Evolutionary conservation across 2,113 vertebrate genomes (phyloP).

Genomic region (Antechinus stuartii): DNA sequence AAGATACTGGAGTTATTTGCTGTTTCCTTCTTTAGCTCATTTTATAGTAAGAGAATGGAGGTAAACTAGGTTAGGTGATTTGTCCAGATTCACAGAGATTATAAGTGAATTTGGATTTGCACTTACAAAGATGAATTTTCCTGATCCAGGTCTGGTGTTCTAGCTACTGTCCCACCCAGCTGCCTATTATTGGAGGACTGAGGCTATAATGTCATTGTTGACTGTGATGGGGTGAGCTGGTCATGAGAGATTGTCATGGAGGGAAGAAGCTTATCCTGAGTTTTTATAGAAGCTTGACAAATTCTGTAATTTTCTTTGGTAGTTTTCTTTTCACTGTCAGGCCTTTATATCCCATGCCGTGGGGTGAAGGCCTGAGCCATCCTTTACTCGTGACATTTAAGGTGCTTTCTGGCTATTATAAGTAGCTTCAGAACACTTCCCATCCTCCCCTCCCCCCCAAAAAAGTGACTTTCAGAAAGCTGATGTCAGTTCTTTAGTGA

Average conservation of each 20-base stretch:
- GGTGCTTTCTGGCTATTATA: constrained; percentile 40
- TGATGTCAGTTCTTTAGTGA: constrained; percentile 25
- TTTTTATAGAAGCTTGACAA: neutral
- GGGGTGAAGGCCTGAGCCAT: neutral
- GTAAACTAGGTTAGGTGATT: neutral
- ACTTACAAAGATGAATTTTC: neutral
- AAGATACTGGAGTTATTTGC: neutral
- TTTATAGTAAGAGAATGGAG: neutral
- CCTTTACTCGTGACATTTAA: constrained; percentile 49
- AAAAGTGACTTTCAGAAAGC: constrained; percentile 44
- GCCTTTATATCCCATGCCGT: neutral
- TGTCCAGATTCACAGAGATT: neutral
- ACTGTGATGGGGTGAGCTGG: neutral
- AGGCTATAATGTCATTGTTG: neutral
- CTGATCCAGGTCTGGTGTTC: neutral
- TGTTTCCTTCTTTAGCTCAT: neutral
- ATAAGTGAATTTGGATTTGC: neutral
- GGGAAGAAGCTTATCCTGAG: neutral
- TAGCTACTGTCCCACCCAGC: neutral
- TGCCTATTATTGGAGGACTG: neutral
- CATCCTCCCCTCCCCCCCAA: too few species aligned
- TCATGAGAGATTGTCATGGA: neutral
- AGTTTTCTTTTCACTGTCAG: constrained; percentile 14
- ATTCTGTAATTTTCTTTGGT: neutral
- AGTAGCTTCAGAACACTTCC: constrained; percentile 13